Evolutionary conservation across 2,113 vertebrate species (phyloP), one percentile per base, ranked within the genome.

Genomic region (Anoplopoma fimbria): DNA sequence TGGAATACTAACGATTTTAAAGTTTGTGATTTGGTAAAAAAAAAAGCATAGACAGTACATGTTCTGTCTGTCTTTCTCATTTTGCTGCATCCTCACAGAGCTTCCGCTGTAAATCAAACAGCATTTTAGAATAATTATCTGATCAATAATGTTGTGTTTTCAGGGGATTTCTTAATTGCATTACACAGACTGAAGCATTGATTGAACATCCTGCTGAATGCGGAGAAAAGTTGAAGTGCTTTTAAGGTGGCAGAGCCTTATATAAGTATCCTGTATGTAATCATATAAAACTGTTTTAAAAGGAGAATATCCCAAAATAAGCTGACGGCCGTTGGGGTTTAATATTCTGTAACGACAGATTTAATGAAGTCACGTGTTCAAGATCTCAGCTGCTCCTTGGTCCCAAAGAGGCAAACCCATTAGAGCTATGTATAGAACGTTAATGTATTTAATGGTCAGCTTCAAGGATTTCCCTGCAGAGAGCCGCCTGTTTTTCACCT

Each of bases 391-490:
- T 57, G 21, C 57, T 86, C 15, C 27, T n/a, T 5, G 12, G 34
- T 69, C 69, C 85, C 61, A 34, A 13, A 17, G 47, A 76, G 3
- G 23, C 4, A 34, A 9, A n/a, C 63, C 51, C 25, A 31, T 80
- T 62, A 29, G 21, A 69, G 17, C 33, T 51, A 40, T 45, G 71
- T n/a, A 38, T 31, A 55, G 71, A 12, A 53, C 42, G 31, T 57
- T 49, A 71, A 42, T 29, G 27, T 61, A 79, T 68, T 83, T 63
- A 64, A 51, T 23, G 70, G 55, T 65, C 71, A 58, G 15, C 45
- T 79, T 53, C 3, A 27, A 25, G 27, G 68, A n/a, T 42, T 75
- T 33, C 21, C 64, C 51, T 31, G 5, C 67, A 67, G 74, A 42
- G 76, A 60, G 75, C 40, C 10, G 4, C 23, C 7, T 40, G 47